Evolutionary conservation across 2,113 vertebrate genomes (phyloP).

Genomic region (Eptesicus fuscus): DNA sequence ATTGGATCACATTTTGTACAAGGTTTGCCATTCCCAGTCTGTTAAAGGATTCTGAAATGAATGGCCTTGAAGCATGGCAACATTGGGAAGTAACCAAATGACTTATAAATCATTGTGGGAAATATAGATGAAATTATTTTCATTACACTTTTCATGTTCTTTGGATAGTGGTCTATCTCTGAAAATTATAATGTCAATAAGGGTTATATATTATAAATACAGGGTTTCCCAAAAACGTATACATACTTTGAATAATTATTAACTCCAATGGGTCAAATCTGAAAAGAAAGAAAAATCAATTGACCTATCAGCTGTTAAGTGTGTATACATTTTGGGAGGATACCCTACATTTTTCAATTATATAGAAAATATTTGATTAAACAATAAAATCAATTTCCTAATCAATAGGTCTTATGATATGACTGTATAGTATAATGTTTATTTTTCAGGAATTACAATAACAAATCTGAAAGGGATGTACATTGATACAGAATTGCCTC

Average conservation of each 20-base stretch:
- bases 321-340: no score
- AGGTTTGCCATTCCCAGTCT: background rate
- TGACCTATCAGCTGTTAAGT: no score
- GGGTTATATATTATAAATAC: background rate
- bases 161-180: background rate
- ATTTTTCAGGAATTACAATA: background rate
- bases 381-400: background rate
- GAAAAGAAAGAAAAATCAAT: no score
- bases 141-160: slow-evolving; percentile 1
- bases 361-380: slow-evolving; percentile 12
- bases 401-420: background rate
- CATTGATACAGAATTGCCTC: background rate
- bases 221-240: no score
- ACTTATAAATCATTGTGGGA: background rate
- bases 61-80: background rate
- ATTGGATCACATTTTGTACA: background rate
- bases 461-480: background rate
- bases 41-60: background rate
- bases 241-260: no score
- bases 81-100: background rate
- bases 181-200: background rate
- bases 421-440: background rate
- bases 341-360: background rate
- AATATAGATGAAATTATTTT: background rate
- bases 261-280: no score